Percentiles rank a stretch among this genome's conserved stretches.
phyloP scores from a whole-genome alignment of 2,113 vertebrate species.

The Himantopus leucocephalus region DNA sequence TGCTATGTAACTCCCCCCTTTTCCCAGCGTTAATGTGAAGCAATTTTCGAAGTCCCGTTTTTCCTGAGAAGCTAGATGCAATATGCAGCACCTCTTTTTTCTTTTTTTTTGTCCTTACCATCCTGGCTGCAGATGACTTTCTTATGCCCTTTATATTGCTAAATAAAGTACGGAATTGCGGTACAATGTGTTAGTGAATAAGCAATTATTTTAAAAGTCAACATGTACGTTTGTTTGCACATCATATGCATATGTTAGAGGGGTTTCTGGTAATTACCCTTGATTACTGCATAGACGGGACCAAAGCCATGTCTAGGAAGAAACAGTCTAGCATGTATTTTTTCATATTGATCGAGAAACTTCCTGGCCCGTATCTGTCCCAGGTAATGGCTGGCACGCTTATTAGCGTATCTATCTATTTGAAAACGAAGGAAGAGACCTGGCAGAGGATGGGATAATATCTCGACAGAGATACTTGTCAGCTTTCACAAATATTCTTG shows the following conservation, averaged over 20 bases:
- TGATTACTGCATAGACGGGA: background rate
- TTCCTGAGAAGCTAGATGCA: background rate
- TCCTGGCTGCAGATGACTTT: background rate
- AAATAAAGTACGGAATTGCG: background rate
- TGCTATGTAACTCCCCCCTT: background rate
- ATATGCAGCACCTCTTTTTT: background rate
- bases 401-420: background rate
- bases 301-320: background rate
- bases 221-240: constrained; percentile 11
- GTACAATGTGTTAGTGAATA: background rate
- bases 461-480: background rate
- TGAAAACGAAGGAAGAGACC: background rate
- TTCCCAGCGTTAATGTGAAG: background rate
- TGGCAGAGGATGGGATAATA: background rate
- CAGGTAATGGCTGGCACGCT: background rate
- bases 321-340: background rate
- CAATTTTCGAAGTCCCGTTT: background rate
- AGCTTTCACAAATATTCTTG: background rate
- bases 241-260: background rate
- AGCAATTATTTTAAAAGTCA: constrained; percentile 12
- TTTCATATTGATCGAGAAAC: background rate
- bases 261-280: background rate
- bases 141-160: background rate
- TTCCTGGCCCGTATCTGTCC: background rate
- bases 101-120: background rate